Evolutionary conservation across 1,140 invertebrate species (phyloP).

Genomic region (Andrena cerasifolii): DNA sequence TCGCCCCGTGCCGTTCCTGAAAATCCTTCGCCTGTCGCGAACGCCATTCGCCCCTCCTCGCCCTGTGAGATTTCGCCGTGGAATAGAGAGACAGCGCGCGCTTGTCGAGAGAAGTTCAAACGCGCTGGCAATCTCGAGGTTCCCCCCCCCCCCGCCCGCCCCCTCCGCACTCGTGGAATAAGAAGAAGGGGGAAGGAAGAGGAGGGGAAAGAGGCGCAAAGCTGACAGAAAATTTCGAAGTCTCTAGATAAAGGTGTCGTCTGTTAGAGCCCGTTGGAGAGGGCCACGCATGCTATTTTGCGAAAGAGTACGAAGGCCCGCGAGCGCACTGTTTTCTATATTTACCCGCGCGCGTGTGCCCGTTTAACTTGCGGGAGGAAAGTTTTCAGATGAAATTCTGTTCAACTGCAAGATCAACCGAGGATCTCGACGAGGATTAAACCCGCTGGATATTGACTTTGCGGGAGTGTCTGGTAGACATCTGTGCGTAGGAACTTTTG

Average conservation of each 20-base stretch:
- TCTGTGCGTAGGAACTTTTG: not conserved
- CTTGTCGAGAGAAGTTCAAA: slow-evolving; percentile 30
- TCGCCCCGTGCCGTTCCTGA: slow-evolving; percentile 62
- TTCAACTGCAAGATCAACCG: slow-evolving; percentile 44
- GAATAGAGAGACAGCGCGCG: not conserved
- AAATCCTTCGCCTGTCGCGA: slow-evolving; percentile 59
- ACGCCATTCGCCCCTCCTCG: slow-evolving; percentile 9
- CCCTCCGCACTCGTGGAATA: slow-evolving; percentile 20
- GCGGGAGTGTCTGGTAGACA: slow-evolving; percentile 10
- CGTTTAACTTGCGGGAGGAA: slow-evolving; percentile 18
- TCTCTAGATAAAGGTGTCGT: slow-evolving; percentile 35
- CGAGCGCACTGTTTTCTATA: slow-evolving; percentile 33
- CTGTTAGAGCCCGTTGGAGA: not conserved
- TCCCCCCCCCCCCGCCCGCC: not conserved
- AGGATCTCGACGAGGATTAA: slow-evolving; percentile 28
- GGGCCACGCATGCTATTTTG: not conserved
- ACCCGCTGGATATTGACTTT: slow-evolving; percentile 33
- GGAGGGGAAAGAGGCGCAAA: slow-evolving; percentile 20
- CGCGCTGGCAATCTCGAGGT: slow-evolving; percentile 21
- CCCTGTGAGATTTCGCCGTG: slow-evolving; percentile 51
- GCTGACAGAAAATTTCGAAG: slow-evolving; percentile 53
- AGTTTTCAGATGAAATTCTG: slow-evolving; percentile 40
- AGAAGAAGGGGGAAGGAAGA: no score
- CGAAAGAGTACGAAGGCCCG: not conserved
- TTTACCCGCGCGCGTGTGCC: slow-evolving; percentile 15